phyloP scores from a whole-genome alignment of 1,140 invertebrate genomes.

The Bombus cullumanus region DNA sequence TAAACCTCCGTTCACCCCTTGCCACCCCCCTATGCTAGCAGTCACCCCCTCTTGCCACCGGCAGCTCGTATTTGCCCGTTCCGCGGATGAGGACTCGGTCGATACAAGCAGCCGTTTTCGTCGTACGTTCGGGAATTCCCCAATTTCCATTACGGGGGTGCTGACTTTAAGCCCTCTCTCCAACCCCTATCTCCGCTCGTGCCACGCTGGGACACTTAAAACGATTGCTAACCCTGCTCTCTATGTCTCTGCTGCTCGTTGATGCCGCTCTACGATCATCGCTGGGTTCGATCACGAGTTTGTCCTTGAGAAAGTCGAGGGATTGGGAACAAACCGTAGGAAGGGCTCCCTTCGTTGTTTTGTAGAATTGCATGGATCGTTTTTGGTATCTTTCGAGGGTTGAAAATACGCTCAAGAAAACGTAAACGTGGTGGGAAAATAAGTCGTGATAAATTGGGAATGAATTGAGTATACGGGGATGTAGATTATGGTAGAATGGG shows the following conservation, averaged over 20 bases:
- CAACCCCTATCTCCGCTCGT: neutral
- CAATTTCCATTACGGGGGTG: conserved; percentile 77
- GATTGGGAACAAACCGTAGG: too few relatives aligned
- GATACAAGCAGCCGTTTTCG: conserved; percentile 78
- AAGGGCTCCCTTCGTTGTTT: neutral
- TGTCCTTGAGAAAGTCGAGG: neutral
- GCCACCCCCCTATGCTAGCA: conserved; percentile 37
- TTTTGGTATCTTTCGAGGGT: neutral
- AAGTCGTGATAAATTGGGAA: neutral
- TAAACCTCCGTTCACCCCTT: conserved; percentile 77
- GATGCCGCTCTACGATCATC: neutral
- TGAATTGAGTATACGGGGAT: neutral
- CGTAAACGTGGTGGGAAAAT: too few relatives aligned
- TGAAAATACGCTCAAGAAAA: neutral
- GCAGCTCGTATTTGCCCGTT: conserved; percentile 39
- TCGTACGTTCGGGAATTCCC: conserved; percentile 79
- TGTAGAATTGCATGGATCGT: neutral
- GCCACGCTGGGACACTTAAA: conserved; percentile 45
- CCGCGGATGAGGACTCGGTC: conserved; percentile 69
- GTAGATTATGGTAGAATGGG: neutral
- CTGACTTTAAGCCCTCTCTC: conserved; percentile 69
- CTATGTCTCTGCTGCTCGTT: neutral
- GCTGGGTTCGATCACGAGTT: neutral
- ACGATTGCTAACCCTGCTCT: conserved; percentile 53
- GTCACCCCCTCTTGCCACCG: conserved; percentile 49